These are phyloP conservation scores for Dione vanillae DNA, from an alignment of 2,888 invertebrate genomes.

Conservation along the genomic window DNA sequence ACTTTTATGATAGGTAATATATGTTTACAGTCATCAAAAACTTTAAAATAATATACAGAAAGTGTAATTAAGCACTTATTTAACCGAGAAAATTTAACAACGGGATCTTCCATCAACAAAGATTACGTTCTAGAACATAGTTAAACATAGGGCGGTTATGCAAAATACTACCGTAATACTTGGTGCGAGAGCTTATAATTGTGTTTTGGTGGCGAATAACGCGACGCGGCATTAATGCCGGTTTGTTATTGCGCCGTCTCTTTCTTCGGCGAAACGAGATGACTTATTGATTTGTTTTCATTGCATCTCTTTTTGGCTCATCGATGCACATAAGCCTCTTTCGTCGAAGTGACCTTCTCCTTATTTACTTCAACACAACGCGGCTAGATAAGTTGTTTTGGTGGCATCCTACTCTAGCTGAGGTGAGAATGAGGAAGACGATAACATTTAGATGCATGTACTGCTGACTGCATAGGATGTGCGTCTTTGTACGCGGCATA, in stretches of 20 bases:
- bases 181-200: conserved; percentile 59
- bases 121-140: conserved; percentile 51
- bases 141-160: conserved; percentile 41
- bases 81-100: conserved; percentile 55
- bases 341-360: conserved; percentile 77
- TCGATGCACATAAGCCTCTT: conserved; percentile 66
- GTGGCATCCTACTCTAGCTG: conserved; percentile 77
- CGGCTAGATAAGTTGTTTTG: conserved; percentile 77
- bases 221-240: conserved; percentile 75
- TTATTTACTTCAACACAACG: conserved; percentile 72
- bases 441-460: conserved; percentile 50
- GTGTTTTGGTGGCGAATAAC: conserved; percentile 54
- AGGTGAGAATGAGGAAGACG: conserved; percentile 68
- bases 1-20: background rate
- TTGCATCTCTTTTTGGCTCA: conserved; percentile 78
- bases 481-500: conserved; percentile 36
- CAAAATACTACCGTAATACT: conserved; percentile 53
- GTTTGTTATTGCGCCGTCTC: conserved; percentile 82
- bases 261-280: conserved; percentile 75
- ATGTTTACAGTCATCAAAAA: background rate
- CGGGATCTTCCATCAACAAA: conserved; percentile 59
- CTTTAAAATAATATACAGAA: background rate
- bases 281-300: conserved; percentile 85
- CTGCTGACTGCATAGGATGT: conserved; percentile 35
- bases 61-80: conserved; percentile 5